Conservation (phyloP, 1,140 invertebrate species). For the Drosophila nikananu region DNA sequence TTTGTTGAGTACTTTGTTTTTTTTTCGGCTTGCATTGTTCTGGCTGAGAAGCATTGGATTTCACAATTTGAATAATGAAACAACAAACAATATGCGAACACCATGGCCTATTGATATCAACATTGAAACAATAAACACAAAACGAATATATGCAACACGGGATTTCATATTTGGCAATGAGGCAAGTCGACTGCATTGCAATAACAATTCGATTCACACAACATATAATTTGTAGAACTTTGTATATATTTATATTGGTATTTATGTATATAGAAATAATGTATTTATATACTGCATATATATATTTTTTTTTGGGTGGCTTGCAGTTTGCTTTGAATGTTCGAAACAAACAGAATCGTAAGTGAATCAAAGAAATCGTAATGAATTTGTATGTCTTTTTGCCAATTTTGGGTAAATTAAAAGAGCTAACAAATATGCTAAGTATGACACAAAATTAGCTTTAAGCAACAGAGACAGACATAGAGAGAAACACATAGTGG, state of each 20-base stretch:
- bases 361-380: slow-evolving; percentile 44
- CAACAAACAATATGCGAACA: slow-evolving; percentile 53
- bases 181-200: slow-evolving; percentile 62
- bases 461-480: slow-evolving; percentile 64
- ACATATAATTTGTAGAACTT: slow-evolving; percentile 71
- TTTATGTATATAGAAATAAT: slow-evolving; percentile 56
- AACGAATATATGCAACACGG: slow-evolving; percentile 42
- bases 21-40: slow-evolving; percentile 25
- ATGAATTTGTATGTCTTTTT: slow-evolving; percentile 50
- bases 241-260: slow-evolving; percentile 45
- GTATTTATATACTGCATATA: slow-evolving; percentile 47
- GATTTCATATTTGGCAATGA: slow-evolving; percentile 62
- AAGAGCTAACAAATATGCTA: slow-evolving; percentile 48
- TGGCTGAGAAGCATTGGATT: slow-evolving; percentile 29
- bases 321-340: slow-evolving; percentile 65
- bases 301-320: slow-evolving; percentile 25
- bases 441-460: slow-evolving; percentile 65
- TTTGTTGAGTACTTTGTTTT: slow-evolving; percentile 1
- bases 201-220: slow-evolving; percentile 72
- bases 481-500: slow-evolving; percentile 47
- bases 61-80: slow-evolving; percentile 25
- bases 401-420: slow-evolving; percentile 54
- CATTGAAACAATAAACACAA: slow-evolving; percentile 59
- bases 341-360: slow-evolving; percentile 37
- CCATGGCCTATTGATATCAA: slow-evolving; percentile 40